phyloP scores from a whole-genome alignment of 2,888 invertebrate species.

The Polylopha cassiicola region DNA sequence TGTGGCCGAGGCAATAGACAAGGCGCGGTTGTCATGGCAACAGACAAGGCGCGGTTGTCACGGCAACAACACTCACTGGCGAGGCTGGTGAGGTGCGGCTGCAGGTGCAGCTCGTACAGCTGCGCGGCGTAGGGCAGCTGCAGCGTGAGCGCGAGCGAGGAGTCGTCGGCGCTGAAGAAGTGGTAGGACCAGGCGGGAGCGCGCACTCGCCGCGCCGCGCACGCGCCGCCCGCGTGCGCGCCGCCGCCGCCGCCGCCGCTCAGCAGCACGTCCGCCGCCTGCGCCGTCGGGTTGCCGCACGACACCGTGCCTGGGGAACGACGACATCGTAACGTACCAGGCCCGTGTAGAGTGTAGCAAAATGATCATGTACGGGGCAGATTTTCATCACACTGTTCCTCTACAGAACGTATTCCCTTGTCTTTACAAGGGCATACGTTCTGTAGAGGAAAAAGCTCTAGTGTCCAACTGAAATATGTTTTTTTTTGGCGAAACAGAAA shows the following conservation, averaged over 20 bases:
- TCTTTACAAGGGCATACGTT: no score
- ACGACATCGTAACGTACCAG: neutral
- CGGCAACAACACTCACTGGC: slow-evolving; percentile 82
- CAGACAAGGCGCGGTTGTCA: no score
- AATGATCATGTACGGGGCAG: neutral
- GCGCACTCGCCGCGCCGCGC: slow-evolving; percentile 88
- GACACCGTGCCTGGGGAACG: slow-evolving; percentile 78
- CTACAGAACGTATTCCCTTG: no score
- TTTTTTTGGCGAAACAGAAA: no score
- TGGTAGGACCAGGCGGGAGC: slow-evolving; percentile 98
- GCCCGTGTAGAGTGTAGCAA: neutral
- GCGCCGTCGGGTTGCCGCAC: slow-evolving; percentile 90
- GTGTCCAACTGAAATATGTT: no score
- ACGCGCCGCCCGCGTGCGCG: slow-evolving; percentile 77
- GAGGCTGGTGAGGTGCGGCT: slow-evolving; percentile 89
- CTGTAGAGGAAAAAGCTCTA: no score
- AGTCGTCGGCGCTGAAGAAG: slow-evolving; percentile 91
- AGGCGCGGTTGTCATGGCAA: no score
- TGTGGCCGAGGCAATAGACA: no score
- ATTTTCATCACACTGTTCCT: neutral
- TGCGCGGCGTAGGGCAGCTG: slow-evolving; percentile 92
- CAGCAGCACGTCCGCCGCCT: slow-evolving; percentile 92
- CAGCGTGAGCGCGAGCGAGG: slow-evolving; percentile 91
- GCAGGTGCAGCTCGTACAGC: slow-evolving; percentile 90
- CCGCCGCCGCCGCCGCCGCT: slow-evolving; percentile 77